These are phyloP conservation scores for Trichoplusia ni DNA, from an alignment of 1,140 invertebrate species.

Conservation along the genomic window DNA sequence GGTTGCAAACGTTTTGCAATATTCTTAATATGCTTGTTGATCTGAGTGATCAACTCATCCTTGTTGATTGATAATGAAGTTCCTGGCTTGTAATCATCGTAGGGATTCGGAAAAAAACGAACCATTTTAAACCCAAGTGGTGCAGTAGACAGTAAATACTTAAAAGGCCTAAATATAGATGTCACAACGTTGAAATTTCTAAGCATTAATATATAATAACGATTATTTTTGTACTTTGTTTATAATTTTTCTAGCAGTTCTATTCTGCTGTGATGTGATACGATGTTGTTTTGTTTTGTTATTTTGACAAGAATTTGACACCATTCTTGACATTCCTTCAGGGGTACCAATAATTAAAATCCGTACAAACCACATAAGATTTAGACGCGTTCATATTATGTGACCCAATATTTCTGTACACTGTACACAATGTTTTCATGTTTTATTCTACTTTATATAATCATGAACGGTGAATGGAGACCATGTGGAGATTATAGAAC, in stretches of 20 bases:
- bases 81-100: slow-evolving; percentile 57
- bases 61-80: slow-evolving; percentile 42
- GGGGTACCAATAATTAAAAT: not conserved
- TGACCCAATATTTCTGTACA: too few species aligned
- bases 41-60: slow-evolving; percentile 51
- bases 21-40: slow-evolving; percentile 60
- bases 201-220: slow-evolving; percentile 49
- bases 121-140: slow-evolving; percentile 58
- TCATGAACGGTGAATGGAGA: too few species aligned
- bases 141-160: slow-evolving; percentile 37
- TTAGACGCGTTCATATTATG: too few species aligned
- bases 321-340: slow-evolving; percentile 6
- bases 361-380: too few species aligned
- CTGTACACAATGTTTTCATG: too few species aligned
- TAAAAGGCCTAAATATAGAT: slow-evolving; percentile 25
- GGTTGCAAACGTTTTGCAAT: slow-evolving; percentile 60
- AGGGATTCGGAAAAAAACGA: slow-evolving; percentile 74
- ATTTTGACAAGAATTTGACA: not conserved
- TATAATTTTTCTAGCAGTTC: not conserved
- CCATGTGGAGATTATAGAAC: too few species aligned
- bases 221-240: not conserved
- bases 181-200: slow-evolving; percentile 45
- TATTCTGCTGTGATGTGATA: not conserved
- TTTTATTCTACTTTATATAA: too few species aligned
- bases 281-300: slow-evolving; percentile 37